Conservation (phyloP, 2,888 invertebrate species). For the Metopia argyrocephala region DNA sequence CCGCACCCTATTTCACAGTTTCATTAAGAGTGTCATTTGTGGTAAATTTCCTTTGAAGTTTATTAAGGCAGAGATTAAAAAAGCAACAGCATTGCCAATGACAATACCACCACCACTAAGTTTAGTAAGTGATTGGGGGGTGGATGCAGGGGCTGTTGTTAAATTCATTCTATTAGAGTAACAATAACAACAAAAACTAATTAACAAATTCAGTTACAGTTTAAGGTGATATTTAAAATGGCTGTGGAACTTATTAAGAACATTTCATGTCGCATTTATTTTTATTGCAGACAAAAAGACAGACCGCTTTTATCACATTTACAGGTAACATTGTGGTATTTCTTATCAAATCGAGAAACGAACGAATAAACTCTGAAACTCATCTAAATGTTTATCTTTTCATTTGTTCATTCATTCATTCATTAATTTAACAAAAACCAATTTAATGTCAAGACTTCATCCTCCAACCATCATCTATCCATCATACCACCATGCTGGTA, state of each 20-base stretch:
- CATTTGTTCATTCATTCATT: conserved; percentile 16
- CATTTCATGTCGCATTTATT: conserved; percentile 1
- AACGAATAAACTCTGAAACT: not conserved
- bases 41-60: conserved; percentile 18
- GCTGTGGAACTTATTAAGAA: not conserved
- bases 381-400: not conserved
- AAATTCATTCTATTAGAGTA: not conserved
- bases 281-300: not conserved
- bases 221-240: conserved; percentile 18
- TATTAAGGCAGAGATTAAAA: not conserved
- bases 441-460: conserved; percentile 13
- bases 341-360: conserved; percentile 4
- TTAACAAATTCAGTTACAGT: conserved; percentile 48
- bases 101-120: no score
- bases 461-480: not conserved
- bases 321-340: conserved; percentile 9
- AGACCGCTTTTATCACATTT: not conserved
- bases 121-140: not conserved
- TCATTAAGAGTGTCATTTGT: not conserved
- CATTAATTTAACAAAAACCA: conserved; percentile 37
- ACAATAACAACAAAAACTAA: conserved; percentile 33
- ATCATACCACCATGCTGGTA: not conserved
- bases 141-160: not conserved
- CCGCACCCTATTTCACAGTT: no score
- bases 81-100: no score